phyloP scores from a whole-genome alignment of 2,888 invertebrate genomes.

The Phortica magna region DNA sequence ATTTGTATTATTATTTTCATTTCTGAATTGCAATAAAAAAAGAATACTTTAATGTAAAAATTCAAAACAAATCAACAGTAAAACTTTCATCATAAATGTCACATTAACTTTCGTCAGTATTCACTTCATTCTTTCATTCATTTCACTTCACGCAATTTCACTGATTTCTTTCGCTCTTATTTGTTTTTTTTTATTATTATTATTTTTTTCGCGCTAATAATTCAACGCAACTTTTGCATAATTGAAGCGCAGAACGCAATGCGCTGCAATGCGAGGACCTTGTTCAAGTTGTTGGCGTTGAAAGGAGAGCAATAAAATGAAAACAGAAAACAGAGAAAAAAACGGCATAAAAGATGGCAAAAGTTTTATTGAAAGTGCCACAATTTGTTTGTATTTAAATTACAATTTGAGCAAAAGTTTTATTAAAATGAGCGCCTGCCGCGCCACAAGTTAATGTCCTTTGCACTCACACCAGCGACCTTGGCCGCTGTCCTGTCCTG shows the following conservation, averaged over 20 bases:
- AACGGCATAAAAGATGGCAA: slow-evolving; percentile 61
- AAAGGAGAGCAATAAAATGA: background rate
- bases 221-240: slow-evolving; percentile 21
- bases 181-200: background rate
- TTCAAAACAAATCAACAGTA: background rate
- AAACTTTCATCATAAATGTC: slow-evolving; percentile 46
- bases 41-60: background rate
- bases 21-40: background rate
- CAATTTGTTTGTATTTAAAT: slow-evolving; percentile 72
- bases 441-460: slow-evolving; percentile 12
- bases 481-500: background rate
- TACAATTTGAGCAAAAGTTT: slow-evolving; percentile 65
- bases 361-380: slow-evolving; percentile 73
- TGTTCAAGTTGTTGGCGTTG: background rate
- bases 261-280: background rate
- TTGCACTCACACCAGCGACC: background rate
- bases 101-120: slow-evolving; percentile 31
- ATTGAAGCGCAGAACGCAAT: slow-evolving; percentile 11
- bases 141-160: slow-evolving; percentile 10
- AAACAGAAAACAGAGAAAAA: slow-evolving; percentile 14
- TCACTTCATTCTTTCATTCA: slow-evolving; percentile 12
- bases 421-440: slow-evolving; percentile 55
- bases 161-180: background rate
- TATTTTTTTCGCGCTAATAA: slow-evolving; percentile 18
- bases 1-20: background rate